Evolutionary conservation across 2,888 invertebrate genomes (phyloP), one percentile per base, ranked within the genome.

Genomic region (Cyrtodaria siliqua): DNA sequence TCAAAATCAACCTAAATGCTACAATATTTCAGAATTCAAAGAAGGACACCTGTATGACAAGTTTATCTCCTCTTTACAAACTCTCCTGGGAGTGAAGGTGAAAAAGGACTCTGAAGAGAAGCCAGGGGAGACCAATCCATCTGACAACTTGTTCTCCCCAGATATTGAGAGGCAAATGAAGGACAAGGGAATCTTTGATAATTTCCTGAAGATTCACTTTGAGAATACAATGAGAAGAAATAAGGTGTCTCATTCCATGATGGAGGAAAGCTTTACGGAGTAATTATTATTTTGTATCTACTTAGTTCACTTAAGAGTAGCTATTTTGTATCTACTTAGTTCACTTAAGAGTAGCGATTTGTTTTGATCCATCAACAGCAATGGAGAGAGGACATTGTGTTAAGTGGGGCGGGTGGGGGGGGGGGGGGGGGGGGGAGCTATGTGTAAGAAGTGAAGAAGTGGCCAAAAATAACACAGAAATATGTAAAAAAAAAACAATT

Each of bases 151-250:
- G 40, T 86, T 82, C 64, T 60, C 80, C 20, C 73, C 79, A 24
- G 81, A 87, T 24, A 67, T 85, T 8, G 79, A 81, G n/a, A 59
- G 72, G 20, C 89, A 90, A 73, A 83, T 89, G 83, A 77, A 79
- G 33, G 79, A 86, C 8, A 84, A 82, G 52, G 89, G 88, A 29
- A 74, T 83, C 0, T 79, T 77, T 67, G 90, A 91, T 64, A 85
- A 86, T 16, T 77, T 91, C 44, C 63, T 91, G 24, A 80, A 74
- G 26, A 81, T 86, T 27, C 89, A 90, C 74, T 90, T 90, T 82
- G 81, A 85, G 56, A 73, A 73, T n/a, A 33, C 77, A 18, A 74
- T 80, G 76, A 62, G 38, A 26, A 33, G 24, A 2, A 55, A 42
- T 1, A n/a, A 49, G 12, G 62, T 64, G 6, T 18, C 18, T 20